phyloP scores from a whole-genome alignment of 2,888 invertebrate species.

The Troilus luridus region DNA sequence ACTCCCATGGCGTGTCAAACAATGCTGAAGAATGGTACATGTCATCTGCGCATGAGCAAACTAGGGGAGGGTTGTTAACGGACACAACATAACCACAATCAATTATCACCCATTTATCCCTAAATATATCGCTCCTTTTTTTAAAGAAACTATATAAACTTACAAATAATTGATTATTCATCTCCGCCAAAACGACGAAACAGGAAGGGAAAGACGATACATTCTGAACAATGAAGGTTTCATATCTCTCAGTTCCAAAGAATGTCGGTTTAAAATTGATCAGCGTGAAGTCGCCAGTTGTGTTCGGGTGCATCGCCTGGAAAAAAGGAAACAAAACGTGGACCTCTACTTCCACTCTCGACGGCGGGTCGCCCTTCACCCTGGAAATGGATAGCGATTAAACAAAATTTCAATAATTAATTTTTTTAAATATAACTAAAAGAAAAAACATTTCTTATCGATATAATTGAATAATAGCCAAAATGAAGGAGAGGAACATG shows the following conservation, averaged over 20 bases:
- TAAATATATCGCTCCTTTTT: too few species aligned
- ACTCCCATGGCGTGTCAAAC: too few species aligned
- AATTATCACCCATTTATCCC: too few species aligned
- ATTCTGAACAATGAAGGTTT: constrained; percentile 69
- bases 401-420: not conserved
- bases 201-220: constrained; percentile 69
- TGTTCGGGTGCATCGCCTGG: constrained; percentile 68
- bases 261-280: constrained; percentile 70
- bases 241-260: constrained; percentile 68
- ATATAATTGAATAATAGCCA: too few species aligned
- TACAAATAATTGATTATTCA: constrained; percentile 67
- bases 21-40: too few species aligned
- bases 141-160: constrained; percentile 58
- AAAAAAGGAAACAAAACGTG: constrained; percentile 69
- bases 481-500: too few species aligned
- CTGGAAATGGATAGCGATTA: constrained; percentile 23
- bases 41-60: too few species aligned
- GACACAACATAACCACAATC: too few species aligned
- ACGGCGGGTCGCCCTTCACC: constrained; percentile 67
- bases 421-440: too few species aligned
- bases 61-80: too few species aligned
- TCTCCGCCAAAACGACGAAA: constrained; percentile 69
- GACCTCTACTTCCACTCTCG: constrained; percentile 67
- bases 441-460: too few species aligned
- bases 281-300: constrained; percentile 69